These are phyloP conservation scores for Phyllostomus discolor DNA, from an alignment of 2,113 vertebrate genomes.

Conservation along the genomic window DNA sequence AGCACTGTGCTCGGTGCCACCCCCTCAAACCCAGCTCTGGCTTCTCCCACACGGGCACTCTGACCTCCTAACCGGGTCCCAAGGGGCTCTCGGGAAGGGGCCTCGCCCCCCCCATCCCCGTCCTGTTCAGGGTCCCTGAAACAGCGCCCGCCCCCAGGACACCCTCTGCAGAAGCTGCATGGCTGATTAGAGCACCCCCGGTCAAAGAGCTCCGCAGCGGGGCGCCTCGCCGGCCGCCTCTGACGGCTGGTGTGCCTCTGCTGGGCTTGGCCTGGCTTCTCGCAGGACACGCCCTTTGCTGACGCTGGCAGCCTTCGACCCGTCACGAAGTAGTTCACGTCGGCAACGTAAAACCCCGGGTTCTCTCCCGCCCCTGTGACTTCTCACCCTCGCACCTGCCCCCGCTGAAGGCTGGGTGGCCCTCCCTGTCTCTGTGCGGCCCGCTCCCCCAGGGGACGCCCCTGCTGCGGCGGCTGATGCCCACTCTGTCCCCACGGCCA, in stretches of 20 bases:
- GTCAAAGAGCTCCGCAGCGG: background rate
- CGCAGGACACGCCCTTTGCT: background rate
- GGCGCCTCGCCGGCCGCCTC: background rate
- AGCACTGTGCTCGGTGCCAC: background rate
- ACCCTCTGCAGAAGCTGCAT: background rate
- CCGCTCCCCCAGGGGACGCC: background rate
- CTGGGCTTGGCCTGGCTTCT: background rate
- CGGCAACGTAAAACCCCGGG: background rate
- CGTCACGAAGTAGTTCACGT: background rate
- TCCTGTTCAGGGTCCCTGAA: background rate
- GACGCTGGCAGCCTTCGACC: background rate
- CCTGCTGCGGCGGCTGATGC: background rate
- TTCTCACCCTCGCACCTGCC: conserved; percentile 37
- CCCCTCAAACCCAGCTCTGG: background rate
- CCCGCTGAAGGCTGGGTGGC: conserved; percentile 44
- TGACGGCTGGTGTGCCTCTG: background rate
- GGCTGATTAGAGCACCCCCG: background rate
- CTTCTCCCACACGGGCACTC: background rate
- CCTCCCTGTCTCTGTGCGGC: background rate
- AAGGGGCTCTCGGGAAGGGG: background rate
- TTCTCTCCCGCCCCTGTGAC: conserved; percentile 7
- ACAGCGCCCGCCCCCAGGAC: background rate
- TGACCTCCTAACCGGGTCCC: background rate
- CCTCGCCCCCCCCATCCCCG: background rate
- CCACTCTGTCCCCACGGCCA: conserved; percentile 52